phyloP scores from a whole-genome alignment of 2,113 vertebrate species.

The Phasianus colchicus region DNA sequence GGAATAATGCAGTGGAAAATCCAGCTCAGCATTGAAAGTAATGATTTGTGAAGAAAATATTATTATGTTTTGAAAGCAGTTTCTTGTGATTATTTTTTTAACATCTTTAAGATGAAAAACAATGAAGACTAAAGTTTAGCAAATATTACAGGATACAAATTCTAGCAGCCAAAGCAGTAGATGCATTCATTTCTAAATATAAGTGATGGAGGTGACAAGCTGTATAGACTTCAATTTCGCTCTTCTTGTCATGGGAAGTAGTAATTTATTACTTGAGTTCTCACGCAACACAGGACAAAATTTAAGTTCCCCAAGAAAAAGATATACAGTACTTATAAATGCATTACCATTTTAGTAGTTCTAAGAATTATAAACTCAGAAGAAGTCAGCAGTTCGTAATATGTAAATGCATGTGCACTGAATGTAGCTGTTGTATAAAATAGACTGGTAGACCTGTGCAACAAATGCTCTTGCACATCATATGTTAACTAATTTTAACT shows the following conservation, averaged over 20 bases:
- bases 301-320: not conserved
- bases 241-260: not conserved
- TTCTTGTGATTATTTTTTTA: not conserved
- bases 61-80: not conserved
- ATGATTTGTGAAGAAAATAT: not conserved
- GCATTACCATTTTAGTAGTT: constrained; percentile 3
- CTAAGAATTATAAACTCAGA: not conserved
- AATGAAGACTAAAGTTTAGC: constrained; percentile 5
- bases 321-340: not conserved
- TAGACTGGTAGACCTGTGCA: not conserved
- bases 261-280: constrained; percentile 44
- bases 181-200: constrained; percentile 52
- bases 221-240: constrained; percentile 11
- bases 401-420: not conserved
- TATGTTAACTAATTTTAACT: not conserved
- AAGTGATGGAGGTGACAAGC: constrained; percentile 20
- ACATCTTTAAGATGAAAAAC: not conserved
- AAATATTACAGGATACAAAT: not conserved
- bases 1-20: not conserved
- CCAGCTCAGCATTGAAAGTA: not conserved
- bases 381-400: not conserved
- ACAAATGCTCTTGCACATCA: not conserved
- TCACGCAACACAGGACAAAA: not conserved
- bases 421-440: not conserved
- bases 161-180: not conserved